Evolutionary conservation across 2,797 vertebrate species (phyloP), one percentile per base, ranked within the genome.

Genomic region (Borostomias antarcticus): DNA sequence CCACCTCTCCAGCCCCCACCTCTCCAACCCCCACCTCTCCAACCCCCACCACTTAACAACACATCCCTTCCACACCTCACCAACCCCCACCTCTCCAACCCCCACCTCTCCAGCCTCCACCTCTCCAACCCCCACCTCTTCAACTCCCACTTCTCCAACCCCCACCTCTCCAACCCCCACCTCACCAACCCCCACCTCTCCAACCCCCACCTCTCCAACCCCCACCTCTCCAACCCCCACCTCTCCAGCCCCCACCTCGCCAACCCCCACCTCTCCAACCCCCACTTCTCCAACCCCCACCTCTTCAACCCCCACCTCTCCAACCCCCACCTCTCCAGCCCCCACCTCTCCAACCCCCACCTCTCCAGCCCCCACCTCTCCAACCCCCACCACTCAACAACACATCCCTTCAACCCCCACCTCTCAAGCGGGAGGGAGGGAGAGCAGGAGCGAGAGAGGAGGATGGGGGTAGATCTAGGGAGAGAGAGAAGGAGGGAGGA

Each of bases 251-350:
- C 45, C 2, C 26, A 5, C 28, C 17, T 28, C 28, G 10, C 52
- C 28, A 13, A 8, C 52, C 6, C 52, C 10, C 4, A 19, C 9
- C 23, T 26, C 9, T 13, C 23, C 50, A 13, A 23, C 35, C 5
- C 30, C 21, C 15, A 8, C 23, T 23, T 25, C 50, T 51, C 23
- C 26, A 2, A 23, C n/a, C n/a, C n/a, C n/a, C n/a, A n/a, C n/a
- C n/a, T n/a, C n/a, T n/a, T n/a, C n/a, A n/a, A n/a, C n/a, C n/a
- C n/a, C n/a, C n/a, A n/a, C n/a, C n/a, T n/a, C n/a, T n/a, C n/a
- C n/a, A n/a, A n/a, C n/a, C 56, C 43, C 65, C n/a, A 0, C 70
- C 71, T 62, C 73, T 37, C 5, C 66, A 61, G 30, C 11, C 72
- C 50, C 61, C 58, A 71, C 58, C 64, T 66, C 75, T 5, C 40